Evolutionary conservation across 2,888 invertebrate species (phyloP).

Genomic region (Amblyjoppa fuscipennis): DNA sequence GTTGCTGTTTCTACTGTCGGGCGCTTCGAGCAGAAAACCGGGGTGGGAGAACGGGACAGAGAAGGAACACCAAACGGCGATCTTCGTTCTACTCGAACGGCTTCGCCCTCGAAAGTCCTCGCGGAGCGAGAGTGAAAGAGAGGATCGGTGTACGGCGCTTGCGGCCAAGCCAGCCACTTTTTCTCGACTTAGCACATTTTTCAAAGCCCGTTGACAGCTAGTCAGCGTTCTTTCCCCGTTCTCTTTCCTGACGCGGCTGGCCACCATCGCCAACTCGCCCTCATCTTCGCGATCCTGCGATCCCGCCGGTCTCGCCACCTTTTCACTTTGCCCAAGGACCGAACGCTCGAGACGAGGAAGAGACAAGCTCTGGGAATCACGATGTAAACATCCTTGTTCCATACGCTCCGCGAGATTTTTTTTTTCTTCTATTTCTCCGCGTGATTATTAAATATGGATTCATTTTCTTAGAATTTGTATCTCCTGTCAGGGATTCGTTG

Average conservation of each 20-base stretch:
- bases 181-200: conserved; percentile 83
- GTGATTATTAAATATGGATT: no score
- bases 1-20: conserved; percentile 61
- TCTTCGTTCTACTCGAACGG: conserved; percentile 13
- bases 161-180: conserved; percentile 79
- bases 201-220: conserved; percentile 82
- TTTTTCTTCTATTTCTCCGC: no score
- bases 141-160: conserved; percentile 77
- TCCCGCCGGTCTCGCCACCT: conserved; percentile 35
- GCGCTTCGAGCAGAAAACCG: conserved; percentile 23
- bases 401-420: neutral
- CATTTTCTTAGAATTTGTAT: no score
- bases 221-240: conserved; percentile 67
- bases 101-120: conserved; percentile 32
- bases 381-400: neutral
- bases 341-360: conserved; percentile 4
- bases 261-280: conserved; percentile 36
- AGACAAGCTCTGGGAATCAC: conserved; percentile 4
- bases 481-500: no score
- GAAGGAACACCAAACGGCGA: conserved; percentile 18
- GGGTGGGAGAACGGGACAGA: conserved; percentile 19
- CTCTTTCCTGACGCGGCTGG: conserved; percentile 43
- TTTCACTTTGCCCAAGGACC: neutral
- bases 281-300: conserved; percentile 6
- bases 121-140: conserved; percentile 54